Base-by-base conservation (phyloP, 2,113 vertebrate species). In the Pelvicachromis taeniatus region DNA sequence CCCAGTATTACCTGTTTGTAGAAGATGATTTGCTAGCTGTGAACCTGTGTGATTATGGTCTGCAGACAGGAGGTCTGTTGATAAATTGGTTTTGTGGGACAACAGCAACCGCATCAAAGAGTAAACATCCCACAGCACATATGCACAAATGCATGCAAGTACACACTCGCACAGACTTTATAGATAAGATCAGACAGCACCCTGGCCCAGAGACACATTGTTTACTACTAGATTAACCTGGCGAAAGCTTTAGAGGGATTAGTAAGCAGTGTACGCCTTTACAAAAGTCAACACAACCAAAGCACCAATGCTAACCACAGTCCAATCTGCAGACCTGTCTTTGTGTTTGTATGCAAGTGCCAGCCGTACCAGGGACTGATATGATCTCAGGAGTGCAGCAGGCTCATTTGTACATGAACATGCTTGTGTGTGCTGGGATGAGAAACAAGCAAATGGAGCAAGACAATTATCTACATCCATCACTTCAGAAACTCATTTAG, bases 391-490 rank as follows among this genome's bases (percentile, higher is more conserved):
- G 50, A 80, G 82, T 3, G n/a, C 3, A 26, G 19, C n/a, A 23
- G 9, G 4, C 59, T 90, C 70, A 79, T 83, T 90, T 90, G 78
- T 65, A 79, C 54, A 65, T 78, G 70, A 68, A 78, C 42, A 26
- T 10, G 35, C n/a, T 42, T 9, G 1, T 45, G 79, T 17, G 65
- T 75, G 84, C 31, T 82, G 59, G 53, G 77, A 58, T n/a, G 81
- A 87, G 80, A 90, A 83, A 88, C 77, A 78, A 65, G 87, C 82
- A 92, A 94, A 93, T 90, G 88, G 87, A 87, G 84, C 89, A 73
- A 68, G 83, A 89, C 84, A 91, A 88, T 93, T 90, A 90, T 91
- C 89, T 89, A 82, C 91, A 93, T 95, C 93, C 92, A 94, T 95
- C 94, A 94, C 81, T 86, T 85, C 81, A 91, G 87, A 91, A 92